Evolutionary conservation across 2,113 vertebrate genomes (phyloP).

Genomic region (Protobothrops flavoviridis): DNA sequence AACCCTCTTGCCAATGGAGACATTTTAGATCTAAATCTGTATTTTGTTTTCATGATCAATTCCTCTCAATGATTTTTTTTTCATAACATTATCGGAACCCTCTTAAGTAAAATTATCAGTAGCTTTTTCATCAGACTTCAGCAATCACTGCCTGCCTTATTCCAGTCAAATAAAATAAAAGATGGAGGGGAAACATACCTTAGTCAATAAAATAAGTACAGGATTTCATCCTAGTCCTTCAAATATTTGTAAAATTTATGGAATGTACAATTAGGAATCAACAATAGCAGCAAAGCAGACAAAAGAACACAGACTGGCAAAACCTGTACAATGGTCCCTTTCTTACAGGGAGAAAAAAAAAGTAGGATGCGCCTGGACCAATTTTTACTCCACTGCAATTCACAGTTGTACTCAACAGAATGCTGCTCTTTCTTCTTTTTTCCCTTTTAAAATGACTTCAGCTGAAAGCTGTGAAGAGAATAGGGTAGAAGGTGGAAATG

Average conservation of each 20-base stretch:
- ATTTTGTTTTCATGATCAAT: neutral
- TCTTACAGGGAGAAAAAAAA: conserved; percentile 43
- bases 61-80: neutral
- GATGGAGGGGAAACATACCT: conserved; percentile 30
- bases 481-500: neutral
- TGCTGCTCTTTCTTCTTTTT: conserved; percentile 25
- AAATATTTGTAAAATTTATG: conserved; percentile 71
- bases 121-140: conserved; percentile 38
- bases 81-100: conserved; percentile 6
- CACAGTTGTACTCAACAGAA: conserved; percentile 46
- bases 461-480: conserved; percentile 31
- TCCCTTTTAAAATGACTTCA: conserved; percentile 30
- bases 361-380: conserved; percentile 59
- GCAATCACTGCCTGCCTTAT: conserved; percentile 32
- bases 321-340: conserved; percentile 67
- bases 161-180: conserved; percentile 30
- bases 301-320: conserved; percentile 67
- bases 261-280: conserved; percentile 72
- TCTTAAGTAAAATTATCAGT: conserved; percentile 33
- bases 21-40: neutral
- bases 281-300: conserved; percentile 74
- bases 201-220: conserved; percentile 69
- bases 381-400: conserved; percentile 44
- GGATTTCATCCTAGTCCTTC: conserved; percentile 78
- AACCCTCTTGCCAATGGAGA: neutral